Evolutionary conservation across 1,140 invertebrate genomes (phyloP).

Genomic region (Sinonovacula constricta): DNA sequence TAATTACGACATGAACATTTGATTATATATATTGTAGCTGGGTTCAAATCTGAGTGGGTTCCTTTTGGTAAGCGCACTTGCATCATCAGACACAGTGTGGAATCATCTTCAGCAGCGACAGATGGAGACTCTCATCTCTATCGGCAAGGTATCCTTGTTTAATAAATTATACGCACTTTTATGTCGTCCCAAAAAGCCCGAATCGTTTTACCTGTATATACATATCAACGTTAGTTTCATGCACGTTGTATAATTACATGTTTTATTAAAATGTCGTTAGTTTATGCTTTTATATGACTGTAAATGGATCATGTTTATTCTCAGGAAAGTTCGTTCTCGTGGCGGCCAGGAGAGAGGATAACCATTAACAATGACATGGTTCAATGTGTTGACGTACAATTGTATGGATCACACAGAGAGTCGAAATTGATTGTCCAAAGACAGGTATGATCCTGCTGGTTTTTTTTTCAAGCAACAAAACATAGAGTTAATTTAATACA

Average conservation of each 20-base stretch:
- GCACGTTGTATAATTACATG: no score
- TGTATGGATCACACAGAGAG: conserved; percentile 30
- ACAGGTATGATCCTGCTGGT: no score
- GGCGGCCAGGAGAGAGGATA: conserved; percentile 43
- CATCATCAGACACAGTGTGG: conserved; percentile 21
- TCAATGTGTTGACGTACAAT: conserved; percentile 41
- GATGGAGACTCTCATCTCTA: conserved; percentile 41
- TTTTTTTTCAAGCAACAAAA: no score
- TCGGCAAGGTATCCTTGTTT: conserved; percentile 49
- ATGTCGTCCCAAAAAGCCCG: no score
- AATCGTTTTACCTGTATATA: no score
- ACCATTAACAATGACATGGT: conserved; percentile 31
- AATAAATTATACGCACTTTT: no score
- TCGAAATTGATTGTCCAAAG: conserved; percentile 42
- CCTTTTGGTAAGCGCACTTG: conserved; percentile 26
- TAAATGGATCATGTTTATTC: conserved; percentile 7
- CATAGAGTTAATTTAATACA: no score
- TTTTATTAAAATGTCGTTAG: no score
- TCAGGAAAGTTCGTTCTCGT: conserved; percentile 39
- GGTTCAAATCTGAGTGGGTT: conserved; percentile 45
- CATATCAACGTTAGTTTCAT: no score
- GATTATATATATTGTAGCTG: no score
- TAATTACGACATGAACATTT: no score
- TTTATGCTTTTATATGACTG: no score
- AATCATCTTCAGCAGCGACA: conserved; percentile 46